Base-by-base conservation (phyloP, 1,140 invertebrate species). In the Neodiprion lecontei region DNA sequence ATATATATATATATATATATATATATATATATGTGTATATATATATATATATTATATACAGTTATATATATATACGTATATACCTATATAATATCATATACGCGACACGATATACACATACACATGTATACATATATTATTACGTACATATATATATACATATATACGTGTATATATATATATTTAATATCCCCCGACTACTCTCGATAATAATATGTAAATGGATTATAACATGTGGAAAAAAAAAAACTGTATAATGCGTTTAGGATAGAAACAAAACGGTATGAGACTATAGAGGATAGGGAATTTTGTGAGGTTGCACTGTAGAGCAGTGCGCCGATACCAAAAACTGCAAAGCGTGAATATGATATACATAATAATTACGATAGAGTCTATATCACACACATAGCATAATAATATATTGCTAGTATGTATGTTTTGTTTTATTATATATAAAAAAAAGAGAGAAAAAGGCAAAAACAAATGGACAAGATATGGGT, bases 381-480 rank as follows among this genome's bases (percentile, higher is more conserved):
- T 40, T 86, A 87, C 82, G 81, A 87, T 88, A 88, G 82, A 88
- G 80, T 87, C 85, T 88, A 88, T 88, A 87, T 87, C 84, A 85
- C 82, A 83, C 80, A 82, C 79, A 85, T 86, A 88, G 86, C 87
- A 88, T 88, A 88, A 87, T 87, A 88, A 88, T 89, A 88, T 88
- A 88, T 89, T 87, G 82, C 85, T 87, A 87, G 83, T 81, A 85
- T 88, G 84, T 87, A 87, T 80, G 85, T 85, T 88, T 83, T 88
- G 88, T 88, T 72, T 68, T 21, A 23, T 66, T 50, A 67, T 23
- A 71, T 70, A 28, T 69, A 53, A 17, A 61, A 61, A 14, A 17
- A 61, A 61, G 53, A 61, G 53, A 9, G 9, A 61, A 61, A 61
- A 74, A 71, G 12, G 10, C 28, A 66, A 61, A 48, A 69, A 70